Percentiles rank a stretch among this genome's conserved stretches.
phyloP scores from a whole-genome alignment of 2,797 vertebrate genomes.

The Pelodytes ibericus region DNA sequence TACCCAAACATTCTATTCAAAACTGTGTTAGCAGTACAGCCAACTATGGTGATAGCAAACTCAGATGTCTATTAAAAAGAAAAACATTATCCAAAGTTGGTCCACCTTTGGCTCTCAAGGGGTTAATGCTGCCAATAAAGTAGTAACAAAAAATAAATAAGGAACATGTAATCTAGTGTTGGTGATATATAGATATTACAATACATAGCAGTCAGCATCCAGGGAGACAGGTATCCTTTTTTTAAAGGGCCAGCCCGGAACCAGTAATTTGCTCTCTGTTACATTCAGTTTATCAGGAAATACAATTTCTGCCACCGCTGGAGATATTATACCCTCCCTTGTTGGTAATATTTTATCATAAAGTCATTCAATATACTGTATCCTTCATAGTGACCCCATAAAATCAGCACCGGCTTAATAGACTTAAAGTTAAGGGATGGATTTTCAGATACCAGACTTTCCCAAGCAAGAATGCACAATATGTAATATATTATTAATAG shows the following conservation, averaged over 20 bases:
- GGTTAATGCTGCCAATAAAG: not conserved
- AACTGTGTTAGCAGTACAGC: no score
- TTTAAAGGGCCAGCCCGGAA: no score
- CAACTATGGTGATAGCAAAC: no score
- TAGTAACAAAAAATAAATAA: not conserved
- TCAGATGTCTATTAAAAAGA: no score
- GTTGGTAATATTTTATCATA: not conserved
- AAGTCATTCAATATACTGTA: not conserved
- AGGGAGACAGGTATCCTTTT: not conserved
- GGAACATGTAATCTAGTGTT: not conserved
- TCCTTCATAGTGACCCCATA: not conserved
- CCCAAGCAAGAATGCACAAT: no score
- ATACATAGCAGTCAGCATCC: not conserved
- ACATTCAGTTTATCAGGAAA: not conserved
- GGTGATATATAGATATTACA: not conserved
- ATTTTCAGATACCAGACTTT: no score
- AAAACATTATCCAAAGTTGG: no score
- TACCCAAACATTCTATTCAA: no score
- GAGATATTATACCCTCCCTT: not conserved
- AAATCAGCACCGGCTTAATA: not conserved
- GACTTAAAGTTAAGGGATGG: not conserved
- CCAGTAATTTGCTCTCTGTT: not conserved
- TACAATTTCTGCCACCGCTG: not conserved
- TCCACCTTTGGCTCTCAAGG: not conserved
- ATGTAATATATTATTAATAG: no score